Base-by-base conservation (phyloP, 2,113 vertebrate species). In the Poecile atricapillus region DNA sequence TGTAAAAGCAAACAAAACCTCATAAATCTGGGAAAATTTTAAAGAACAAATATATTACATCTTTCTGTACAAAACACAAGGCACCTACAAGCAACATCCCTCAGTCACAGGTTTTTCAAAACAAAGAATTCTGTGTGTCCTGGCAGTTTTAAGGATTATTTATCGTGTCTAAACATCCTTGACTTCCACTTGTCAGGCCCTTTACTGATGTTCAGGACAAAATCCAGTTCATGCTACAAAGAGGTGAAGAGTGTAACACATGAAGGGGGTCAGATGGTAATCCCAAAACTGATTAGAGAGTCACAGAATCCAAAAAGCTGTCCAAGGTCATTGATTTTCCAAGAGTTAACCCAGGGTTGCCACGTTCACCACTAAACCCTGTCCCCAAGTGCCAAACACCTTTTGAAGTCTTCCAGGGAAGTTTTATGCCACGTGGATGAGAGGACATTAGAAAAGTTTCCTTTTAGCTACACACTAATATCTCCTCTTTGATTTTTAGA, bases 351-450 rank as follows among this genome's bases (percentile, higher is more conserved):
- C 8, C 71, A 33, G 20, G 15, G 43, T 7, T 69, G 25, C 18
- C 7, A 0, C 19, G 15, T 24, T 50, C 35, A 49, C 15, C 49
- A 16, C 35, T 55, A 3, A 19, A 43, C 70, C 24, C 19, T 15
- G 5, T 33, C 56, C 30, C 1, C 43, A 63, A 1, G 15, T 28
- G 31, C 27, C 31, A 56, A 60, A 62, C 5, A 31, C 5, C 8
- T 49, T 70, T 15, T 37, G 25, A 56, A 33, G 11, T 2, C 3
- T 55, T 83, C 47, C 18, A 55, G 19, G 30, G 35, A 8, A 64
- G 44, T 64, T 82, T 13, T 7, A 19, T 20, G 8, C 8, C 44
- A 20, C 2, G 1, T 0, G 4, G 27, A 25, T 68, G 33, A 44
- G 5, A 55, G 2, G 5, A 8, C 4, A 52, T 50, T 37, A 68